A percentile compares a stretch with the other conserved stretches of the same genome.
phyloP scores from a whole-genome alignment of 2,888 invertebrate species.

The Galerucella nymphaeae region DNA sequence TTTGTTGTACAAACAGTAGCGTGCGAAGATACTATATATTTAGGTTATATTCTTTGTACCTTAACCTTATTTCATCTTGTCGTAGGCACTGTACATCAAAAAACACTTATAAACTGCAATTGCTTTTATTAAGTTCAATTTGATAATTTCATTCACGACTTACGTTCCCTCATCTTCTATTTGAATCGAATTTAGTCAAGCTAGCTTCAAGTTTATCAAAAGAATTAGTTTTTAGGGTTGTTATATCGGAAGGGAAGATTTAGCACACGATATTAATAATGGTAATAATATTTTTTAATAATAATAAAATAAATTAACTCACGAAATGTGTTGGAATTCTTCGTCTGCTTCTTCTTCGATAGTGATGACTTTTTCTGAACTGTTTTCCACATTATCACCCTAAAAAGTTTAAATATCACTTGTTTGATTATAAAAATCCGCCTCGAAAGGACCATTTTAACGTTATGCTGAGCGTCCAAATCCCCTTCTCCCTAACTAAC shows the following conservation, averaged over 20 bases:
- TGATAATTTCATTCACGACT: conserved; percentile 24
- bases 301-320: conserved; percentile 1
- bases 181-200: conserved; percentile 8
- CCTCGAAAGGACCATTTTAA: no score
- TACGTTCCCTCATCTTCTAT: conserved; percentile 19
- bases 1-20: no score
- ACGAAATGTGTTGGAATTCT: conserved; percentile 37
- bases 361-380: conserved; percentile 7
- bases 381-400: conserved; percentile 32
- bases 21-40: no score
- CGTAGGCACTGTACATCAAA: neutral
- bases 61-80: neutral
- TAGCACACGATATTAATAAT: no score
- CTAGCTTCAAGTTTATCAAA: no score
- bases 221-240: no score
- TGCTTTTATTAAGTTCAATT: conserved; percentile 47
- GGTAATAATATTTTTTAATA: neutral
- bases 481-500: no score
- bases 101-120: conserved; percentile 11
- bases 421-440: neutral
- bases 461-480: no score
- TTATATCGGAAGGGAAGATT: no score
- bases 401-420: conserved; percentile 9
- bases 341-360: conserved; percentile 30
- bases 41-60: neutral